Percentiles rank a stretch among this genome's conserved stretches.
Evolutionary conservation across 2,113 vertebrate genomes (phyloP).

Genomic region (Hippocampus guttulatus): DNA sequence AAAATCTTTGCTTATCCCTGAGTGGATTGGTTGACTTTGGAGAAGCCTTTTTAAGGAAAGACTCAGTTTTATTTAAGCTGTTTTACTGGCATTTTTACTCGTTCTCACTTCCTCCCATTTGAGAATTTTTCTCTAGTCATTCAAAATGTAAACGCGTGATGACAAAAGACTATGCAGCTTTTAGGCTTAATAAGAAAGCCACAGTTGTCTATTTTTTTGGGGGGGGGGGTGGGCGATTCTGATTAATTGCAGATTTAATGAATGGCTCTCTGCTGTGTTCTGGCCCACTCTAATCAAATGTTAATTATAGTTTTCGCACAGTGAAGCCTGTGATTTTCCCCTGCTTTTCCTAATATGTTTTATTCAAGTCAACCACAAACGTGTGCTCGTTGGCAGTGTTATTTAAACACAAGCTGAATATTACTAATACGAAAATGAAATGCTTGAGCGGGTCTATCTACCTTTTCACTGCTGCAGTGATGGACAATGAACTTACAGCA

Average conservation of each 20-base stretch:
- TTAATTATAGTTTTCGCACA: constrained; percentile 33
- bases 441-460: no score
- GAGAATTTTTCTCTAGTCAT: background rate
- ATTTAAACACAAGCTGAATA: background rate
- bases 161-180: background rate
- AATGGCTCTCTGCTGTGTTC: constrained; percentile 10
- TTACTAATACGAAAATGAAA: background rate
- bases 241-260: constrained; percentile 25
- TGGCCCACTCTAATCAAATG: constrained; percentile 13
- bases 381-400: background rate
- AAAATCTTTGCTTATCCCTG: constrained; percentile 9
- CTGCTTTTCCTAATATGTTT: constrained; percentile 22
- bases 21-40: constrained; percentile 36
- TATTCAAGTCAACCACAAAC: constrained; percentile 1
- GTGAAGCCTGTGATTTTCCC: constrained; percentile 24
- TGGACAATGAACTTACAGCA: background rate
- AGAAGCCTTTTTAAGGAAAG: constrained; percentile 24
- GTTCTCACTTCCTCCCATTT: background rate
- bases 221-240: background rate
- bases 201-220: background rate
- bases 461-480: background rate
- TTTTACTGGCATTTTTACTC: background rate
- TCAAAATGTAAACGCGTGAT: background rate
- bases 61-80: constrained; percentile 13
- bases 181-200: background rate